Percentiles rank a stretch among this genome's conserved stretches.
phyloP scores from a whole-genome alignment of 1,140 invertebrate genomes.

The Macrocentrus cingulum region DNA sequence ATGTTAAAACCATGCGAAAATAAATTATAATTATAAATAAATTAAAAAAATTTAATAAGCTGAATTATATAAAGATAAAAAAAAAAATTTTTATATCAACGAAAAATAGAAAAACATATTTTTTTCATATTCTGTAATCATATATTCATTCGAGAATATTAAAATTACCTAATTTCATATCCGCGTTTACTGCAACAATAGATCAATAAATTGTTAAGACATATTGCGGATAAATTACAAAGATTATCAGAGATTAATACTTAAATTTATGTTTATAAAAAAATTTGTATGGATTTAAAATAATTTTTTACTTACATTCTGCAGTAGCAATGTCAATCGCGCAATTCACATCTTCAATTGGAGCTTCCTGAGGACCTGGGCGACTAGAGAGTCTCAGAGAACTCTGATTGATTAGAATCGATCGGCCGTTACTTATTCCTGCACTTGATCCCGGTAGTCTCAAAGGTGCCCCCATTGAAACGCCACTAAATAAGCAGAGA shows the following conservation, averaged over 20 bases:
- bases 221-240: not conserved
- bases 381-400: slow-evolving; percentile 40
- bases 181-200: slow-evolving; percentile 50
- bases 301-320: slow-evolving; percentile 54
- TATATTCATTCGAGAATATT: slow-evolving; percentile 50
- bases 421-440: slow-evolving; percentile 44
- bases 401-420: slow-evolving; percentile 34
- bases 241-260: slow-evolving; percentile 3
- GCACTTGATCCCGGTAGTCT: slow-evolving; percentile 45
- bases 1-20: too few relatives aligned
- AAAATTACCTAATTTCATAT: slow-evolving; percentile 56
- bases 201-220: slow-evolving; percentile 32
- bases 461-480: slow-evolving; percentile 38
- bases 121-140: slow-evolving; percentile 48
- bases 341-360: slow-evolving; percentile 55
- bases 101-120: too few relatives aligned
- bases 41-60: too few relatives aligned
- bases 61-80: too few relatives aligned
- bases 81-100: too few relatives aligned
- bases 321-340: slow-evolving; percentile 56
- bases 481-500: slow-evolving; percentile 40
- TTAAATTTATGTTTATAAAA: not conserved
- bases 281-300: not conserved
- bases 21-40: too few relatives aligned
- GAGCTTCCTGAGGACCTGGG: slow-evolving; percentile 54